Base-by-base conservation (phyloP, 2,113 vertebrate genomes). In the Callipepla californica region DNA sequence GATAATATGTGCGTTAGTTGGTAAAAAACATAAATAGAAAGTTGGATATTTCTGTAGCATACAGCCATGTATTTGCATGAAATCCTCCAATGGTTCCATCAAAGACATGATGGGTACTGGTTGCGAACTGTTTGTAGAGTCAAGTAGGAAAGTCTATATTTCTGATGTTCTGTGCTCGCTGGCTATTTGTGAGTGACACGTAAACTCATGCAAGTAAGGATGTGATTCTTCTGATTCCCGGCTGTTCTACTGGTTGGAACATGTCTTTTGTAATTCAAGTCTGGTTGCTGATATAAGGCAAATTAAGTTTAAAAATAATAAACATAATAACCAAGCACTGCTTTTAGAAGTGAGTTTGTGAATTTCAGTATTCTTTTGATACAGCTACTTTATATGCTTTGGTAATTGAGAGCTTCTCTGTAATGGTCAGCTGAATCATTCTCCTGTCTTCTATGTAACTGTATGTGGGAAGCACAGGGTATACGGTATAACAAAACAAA, bases 11-110 rank as follows among this genome's bases (percentile, higher is more conserved):
- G 7, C 10, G 42, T 61, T 6, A 21, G 38, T 28, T 45, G 38
- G 40, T 38, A 36, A 59, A 11, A 53, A 34, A 48, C 40, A 76
- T 30, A 69, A 66, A 51, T 1, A 26, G 50, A 65, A 85, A 80
- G 23, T 20, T 79, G 72, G 7, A 6, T 47, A 13, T 13, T 53
- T 86, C 19, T 61, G 14, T 61, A 77, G 21, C n/a, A 80, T 17
- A 65, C 19, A 15, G 34, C 20, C 0, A 1, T 61, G 16, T 3
- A 69, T 85, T 51, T 68, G 14, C 44, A 47, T 45, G 28, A 68
- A 1, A 3, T 2, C 4, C 5, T 9, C 1, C 9, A 15, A 2
- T 18, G 9, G 14, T 47, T 44, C 23, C 34, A 67, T 23, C 34
- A 76, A 70, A 32, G 23, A 57, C 14, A 16, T 21, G 25, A 6